Evolutionary conservation across 2,113 vertebrate genomes (phyloP), one percentile per base, ranked within the genome.

Genomic region (Lepisosteus oculatus): DNA sequence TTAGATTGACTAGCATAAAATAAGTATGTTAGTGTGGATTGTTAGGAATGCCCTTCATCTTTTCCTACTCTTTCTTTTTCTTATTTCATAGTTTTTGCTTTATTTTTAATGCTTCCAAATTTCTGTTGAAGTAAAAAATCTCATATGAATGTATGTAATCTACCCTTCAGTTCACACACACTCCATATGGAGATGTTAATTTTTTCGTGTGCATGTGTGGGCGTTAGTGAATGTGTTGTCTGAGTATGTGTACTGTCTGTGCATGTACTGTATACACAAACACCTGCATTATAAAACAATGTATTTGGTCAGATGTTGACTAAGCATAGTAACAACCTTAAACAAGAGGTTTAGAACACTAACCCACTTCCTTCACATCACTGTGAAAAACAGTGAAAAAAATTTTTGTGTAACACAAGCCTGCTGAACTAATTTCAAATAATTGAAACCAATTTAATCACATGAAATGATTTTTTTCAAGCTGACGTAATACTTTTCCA

Each of bases 361-460:
- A 29, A 29, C 29, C 29, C 29, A 77, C 54, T 55, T 61, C 42
- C 43, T 29, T 8, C 8, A 43, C 45, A 66, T 3, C 65, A 71
- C 6, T 47, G 43, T 59, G 62, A 67, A 71, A 74, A 77, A 79
- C 77, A 75, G 66, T 59, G 64, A 69, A 80, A 72, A 67, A 42
- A 45, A 62, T 42, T 67, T 72, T 72, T 44, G 74, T 71, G 42
- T 29, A 65, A 65, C 17, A 65, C 73, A 74, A 78, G 63, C n/a
- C 64, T 55, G 57, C 92, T 88, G 89, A 91, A 91, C 89, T 91
- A 86, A 90, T 90, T 89, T 85, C 91, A 92, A 94, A 93, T 90
- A 95, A 93, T 90, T 92, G 91, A 90, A 92, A 90, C 87, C 89
- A 91, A 92, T 92, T 90, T 90, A 93, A 93, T 92, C 85, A 88